phyloP scores from a whole-genome alignment of 2,113 vertebrate genomes.

The Semnopithecus entellus region DNA sequence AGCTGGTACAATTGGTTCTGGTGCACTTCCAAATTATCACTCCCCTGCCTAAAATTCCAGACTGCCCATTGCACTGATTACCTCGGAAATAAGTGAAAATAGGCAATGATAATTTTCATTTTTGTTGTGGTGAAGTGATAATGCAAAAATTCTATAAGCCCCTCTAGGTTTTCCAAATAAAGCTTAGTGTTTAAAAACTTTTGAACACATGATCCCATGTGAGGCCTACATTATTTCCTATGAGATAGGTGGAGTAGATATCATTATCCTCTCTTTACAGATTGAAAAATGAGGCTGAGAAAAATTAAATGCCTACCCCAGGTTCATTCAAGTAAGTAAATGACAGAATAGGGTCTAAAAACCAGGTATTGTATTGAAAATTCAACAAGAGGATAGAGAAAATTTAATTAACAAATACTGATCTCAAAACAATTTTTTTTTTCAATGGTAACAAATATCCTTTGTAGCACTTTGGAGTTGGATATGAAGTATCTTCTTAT shows the following conservation, averaged over 20 bases:
- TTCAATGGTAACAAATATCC: neutral
- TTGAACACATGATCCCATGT: neutral
- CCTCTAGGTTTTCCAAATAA: neutral
- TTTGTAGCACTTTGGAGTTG: neutral
- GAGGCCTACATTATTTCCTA: neutral
- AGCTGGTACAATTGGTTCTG: neutral
- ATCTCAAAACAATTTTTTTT: neutral
- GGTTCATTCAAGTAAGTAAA: neutral
- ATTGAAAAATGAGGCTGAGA: neutral
- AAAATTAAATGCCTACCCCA: neutral
- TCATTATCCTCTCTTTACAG: neutral
- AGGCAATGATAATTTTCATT: neutral
- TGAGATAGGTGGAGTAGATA: neutral
- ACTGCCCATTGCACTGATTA: neutral
- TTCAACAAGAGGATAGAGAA: slow-evolving; percentile 25
- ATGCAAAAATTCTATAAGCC: neutral
- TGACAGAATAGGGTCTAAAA: neutral
- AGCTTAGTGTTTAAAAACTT: neutral
- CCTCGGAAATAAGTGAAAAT: neutral
- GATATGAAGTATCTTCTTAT: neutral
- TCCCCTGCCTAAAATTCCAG: neutral
- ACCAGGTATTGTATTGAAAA: neutral
- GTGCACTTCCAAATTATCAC: neutral
- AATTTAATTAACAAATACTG: neutral
- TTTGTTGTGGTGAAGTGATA: slow-evolving; percentile 21